Percentiles rank a stretch among this genome's conserved stretches.
phyloP scores from a whole-genome alignment of 1,140 invertebrate species.

The Teleogryllus occipitalis region DNA sequence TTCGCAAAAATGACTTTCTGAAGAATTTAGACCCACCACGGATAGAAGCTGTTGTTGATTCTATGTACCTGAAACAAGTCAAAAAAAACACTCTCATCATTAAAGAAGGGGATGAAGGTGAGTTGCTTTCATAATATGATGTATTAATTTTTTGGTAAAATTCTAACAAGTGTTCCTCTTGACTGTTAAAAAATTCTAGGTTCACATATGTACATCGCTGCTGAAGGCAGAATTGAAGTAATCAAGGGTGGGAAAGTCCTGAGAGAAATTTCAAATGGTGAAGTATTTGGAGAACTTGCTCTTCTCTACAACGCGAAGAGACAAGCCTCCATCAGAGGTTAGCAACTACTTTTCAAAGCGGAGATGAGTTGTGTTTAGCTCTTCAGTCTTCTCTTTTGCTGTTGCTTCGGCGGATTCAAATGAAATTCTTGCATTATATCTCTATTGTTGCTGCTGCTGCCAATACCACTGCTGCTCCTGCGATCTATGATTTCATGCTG shows the following conservation, averaged over 20 bases:
- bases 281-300: conserved; percentile 89
- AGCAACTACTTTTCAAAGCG: too few species aligned
- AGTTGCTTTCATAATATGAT: background rate
- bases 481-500: too few species aligned
- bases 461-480: too few species aligned
- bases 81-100: conserved; percentile 9
- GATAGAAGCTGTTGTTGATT: conserved; percentile 14
- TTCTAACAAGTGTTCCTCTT: background rate
- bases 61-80: conserved; percentile 15
- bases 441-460: too few species aligned
- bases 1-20: conserved; percentile 15
- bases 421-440: too few species aligned
- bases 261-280: conserved; percentile 69
- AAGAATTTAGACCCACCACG: conserved; percentile 15
- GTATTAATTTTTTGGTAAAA: background rate
- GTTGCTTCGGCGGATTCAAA: too few species aligned
- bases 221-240: conserved; percentile 78
- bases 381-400: too few species aligned
- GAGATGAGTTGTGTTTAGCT: too few species aligned
- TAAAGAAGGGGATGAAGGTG: conserved; percentile 19
- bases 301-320: conserved; percentile 88
- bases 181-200: conserved; percentile 33
- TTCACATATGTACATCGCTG: conserved; percentile 71
- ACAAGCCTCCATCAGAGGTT: conserved; percentile 73
- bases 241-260: conserved; percentile 67